Base-by-base conservation (phyloP, 1,140 invertebrate species). In the Drosophila persimilis region DNA sequence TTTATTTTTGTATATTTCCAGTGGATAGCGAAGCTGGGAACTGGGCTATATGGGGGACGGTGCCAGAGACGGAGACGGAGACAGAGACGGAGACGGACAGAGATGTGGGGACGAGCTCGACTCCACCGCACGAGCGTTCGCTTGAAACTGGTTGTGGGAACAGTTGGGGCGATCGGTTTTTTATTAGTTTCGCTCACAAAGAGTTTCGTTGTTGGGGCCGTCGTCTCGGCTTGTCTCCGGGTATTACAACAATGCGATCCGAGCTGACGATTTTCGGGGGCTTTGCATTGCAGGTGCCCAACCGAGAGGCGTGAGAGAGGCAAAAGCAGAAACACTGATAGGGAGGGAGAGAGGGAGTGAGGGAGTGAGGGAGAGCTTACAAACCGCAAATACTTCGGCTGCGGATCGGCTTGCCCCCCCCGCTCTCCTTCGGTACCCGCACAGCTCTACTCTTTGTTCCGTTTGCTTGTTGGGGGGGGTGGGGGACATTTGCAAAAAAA, bases 101-200 rank as follows among this genome's bases (percentile, higher is more conserved):
- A 50, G 24, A 44, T 60, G n/a, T 29, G 13, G 53, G 24, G n/a
- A 8, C 55, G 57, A 46, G 44, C 52, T 60, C 65, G 81, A 67
- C 73, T 71, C 70, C 26, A 80, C 85, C 52, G 77, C 67, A 67
- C 77, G 70, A 79, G 67, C 50, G 66, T 35, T 84, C 51, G 52
- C 66, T 77, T 70, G 46, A 63, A 79, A 90, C 88, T 90, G 80
- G 74, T 81, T 81, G 67, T 90, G 80, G 83, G 74, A 90, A 85
- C 80, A 88, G 73, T 81, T 78, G 70, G 48, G 24, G 57, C 67
- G 72, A 70, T 75, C 60, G 83, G 83, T 88, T 90, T 90, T 90
- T 90, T 90, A 90, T 90, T 76, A 90, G 65, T 85, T 90, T 75
- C 73, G 70, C 72, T 78, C 71, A 90, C 88, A 90, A 90, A 78